Conservation (phyloP, 2,113 vertebrate species). For the Lucifuga dentata region DNA sequence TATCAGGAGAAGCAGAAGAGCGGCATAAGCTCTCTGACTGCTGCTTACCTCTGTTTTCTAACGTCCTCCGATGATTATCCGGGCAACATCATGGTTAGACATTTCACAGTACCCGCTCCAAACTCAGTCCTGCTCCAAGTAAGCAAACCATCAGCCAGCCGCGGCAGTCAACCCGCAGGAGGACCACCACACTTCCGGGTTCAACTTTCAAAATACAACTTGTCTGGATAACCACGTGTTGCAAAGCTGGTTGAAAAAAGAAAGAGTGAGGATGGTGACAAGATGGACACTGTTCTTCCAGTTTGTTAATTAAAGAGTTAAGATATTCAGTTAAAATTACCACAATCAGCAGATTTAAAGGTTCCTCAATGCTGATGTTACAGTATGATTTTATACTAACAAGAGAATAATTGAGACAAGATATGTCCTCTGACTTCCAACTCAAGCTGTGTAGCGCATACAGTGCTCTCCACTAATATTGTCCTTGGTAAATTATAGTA, state of each 20-base stretch:
- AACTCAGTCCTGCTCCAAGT: constrained; percentile 86
- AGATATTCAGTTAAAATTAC: too few species aligned
- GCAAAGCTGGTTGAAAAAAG: neutral
- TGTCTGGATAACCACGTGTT: neutral
- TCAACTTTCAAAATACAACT: constrained; percentile 59
- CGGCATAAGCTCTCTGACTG: constrained; percentile 25
- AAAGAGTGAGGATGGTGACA: too few species aligned
- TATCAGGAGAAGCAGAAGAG: neutral
- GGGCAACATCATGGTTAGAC: constrained; percentile 84
- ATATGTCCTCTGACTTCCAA: too few species aligned
- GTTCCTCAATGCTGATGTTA: too few species aligned
- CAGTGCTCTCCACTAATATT: too few species aligned
- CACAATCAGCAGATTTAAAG: too few species aligned
- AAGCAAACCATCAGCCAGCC: constrained; percentile 86
- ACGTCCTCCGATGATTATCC: constrained; percentile 78
- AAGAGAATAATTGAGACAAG: too few species aligned
- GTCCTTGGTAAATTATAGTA: too few species aligned
- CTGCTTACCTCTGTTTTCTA: constrained; percentile 72
- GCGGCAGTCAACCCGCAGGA: constrained; percentile 27
- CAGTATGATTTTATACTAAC: too few species aligned
- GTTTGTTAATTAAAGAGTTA: too few species aligned
- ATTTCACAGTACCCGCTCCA: constrained; percentile 93
- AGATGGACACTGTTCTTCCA: too few species aligned
- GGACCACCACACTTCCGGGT: neutral
- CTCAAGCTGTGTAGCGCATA: too few species aligned